These are phyloP conservation scores for Anastrepha ludens DNA, from an alignment of 1,140 invertebrate species.

Conservation along the genomic window DNA sequence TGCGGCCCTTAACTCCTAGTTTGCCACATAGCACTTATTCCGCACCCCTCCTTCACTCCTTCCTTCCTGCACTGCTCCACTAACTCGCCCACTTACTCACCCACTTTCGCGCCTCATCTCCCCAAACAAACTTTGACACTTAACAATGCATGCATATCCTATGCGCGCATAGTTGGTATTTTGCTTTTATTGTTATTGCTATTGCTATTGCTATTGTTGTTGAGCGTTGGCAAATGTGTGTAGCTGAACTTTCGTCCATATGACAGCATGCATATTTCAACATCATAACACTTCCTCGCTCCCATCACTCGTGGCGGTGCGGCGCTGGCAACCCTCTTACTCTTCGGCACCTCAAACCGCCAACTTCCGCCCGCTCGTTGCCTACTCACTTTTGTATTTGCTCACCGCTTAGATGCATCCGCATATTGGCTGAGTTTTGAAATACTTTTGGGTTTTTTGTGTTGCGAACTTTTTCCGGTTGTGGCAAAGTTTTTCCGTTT, in stretches of 20 bases:
- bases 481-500: slow-evolving; percentile 19
- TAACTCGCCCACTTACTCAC: neutral
- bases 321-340: neutral
- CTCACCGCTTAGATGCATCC: slow-evolving; percentile 30
- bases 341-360: neutral
- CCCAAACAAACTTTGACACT: neutral
- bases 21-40: neutral
- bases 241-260: slow-evolving; percentile 33
- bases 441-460: slow-evolving; percentile 39
- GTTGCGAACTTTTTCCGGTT: slow-evolving; percentile 37
- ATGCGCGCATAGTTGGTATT: neutral
- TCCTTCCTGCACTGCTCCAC: neutral
- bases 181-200: slow-evolving; percentile 33
- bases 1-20: neutral
- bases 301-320: neutral
- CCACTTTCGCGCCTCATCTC: neutral
- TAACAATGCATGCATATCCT: neutral
- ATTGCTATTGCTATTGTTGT: slow-evolving; percentile 18
- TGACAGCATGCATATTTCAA: slow-evolving; percentile 47
- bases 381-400: neutral
- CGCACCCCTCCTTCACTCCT: neutral
- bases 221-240: slow-evolving; percentile 46
- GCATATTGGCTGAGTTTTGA: slow-evolving; percentile 44
- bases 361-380: neutral
- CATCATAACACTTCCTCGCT: slow-evolving; percentile 41